Evolutionary conservation across 2,113 vertebrate genomes (phyloP).

Genomic region (Tricholaema leucomelas): DNA sequence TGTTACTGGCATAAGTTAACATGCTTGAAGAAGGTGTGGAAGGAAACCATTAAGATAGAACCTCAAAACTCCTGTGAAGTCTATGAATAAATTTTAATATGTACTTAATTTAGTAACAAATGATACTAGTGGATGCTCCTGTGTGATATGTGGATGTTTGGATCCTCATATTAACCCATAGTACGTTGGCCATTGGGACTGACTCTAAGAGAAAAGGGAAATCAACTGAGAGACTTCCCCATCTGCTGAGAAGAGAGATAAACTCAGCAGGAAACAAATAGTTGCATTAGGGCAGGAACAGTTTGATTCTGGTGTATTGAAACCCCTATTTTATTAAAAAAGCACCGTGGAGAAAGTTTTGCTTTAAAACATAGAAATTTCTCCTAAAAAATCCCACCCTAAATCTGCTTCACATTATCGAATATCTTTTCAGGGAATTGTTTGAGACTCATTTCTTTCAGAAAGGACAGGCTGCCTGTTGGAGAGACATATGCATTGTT

Average conservation of each 20-base stretch:
- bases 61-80: not conserved
- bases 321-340: conserved; percentile 2
- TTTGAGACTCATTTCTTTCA: not conserved
- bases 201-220: not conserved
- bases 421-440: conserved; percentile 28
- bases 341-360: conserved; percentile 49
- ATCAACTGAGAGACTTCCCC: not conserved
- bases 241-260: not conserved
- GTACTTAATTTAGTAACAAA: not conserved
- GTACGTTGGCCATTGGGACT: not conserved
- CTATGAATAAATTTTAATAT: not conserved
- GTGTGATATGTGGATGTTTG: not conserved
- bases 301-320: not conserved
- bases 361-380: conserved; percentile 32
- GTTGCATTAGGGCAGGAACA: not conserved
- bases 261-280: not conserved
- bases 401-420: conserved; percentile 28
- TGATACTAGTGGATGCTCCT: not conserved
- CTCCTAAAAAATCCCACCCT: conserved; percentile 45
- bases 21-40: not conserved
- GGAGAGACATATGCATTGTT: conserved; percentile 51
- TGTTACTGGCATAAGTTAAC: not conserved
- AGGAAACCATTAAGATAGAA: not conserved
- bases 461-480: conserved; percentile 7
- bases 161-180: not conserved